Evolutionary conservation across 2,888 invertebrate genomes (phyloP).

Genomic region (Tortrix viridana): DNA sequence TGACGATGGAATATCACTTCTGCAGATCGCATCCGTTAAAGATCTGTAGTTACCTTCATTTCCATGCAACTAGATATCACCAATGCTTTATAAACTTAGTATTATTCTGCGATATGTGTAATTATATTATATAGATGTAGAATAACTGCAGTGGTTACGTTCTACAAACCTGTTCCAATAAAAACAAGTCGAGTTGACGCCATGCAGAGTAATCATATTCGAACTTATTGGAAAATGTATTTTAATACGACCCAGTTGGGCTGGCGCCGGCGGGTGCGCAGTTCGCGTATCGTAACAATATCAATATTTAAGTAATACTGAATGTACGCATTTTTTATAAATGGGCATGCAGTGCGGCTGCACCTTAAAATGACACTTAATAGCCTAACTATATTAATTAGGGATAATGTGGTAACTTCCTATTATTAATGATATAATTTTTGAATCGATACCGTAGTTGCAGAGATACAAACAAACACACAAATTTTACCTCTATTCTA

Average conservation of each 20-base stretch:
- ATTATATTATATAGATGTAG: constrained; percentile 35
- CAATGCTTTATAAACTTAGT: constrained; percentile 20
- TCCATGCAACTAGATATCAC: constrained; percentile 10
- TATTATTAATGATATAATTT: too few relatives aligned
- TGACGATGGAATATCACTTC: too few relatives aligned
- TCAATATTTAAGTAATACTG: constrained; percentile 1
- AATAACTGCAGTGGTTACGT: constrained; percentile 36
- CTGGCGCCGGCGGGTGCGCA: neutral
- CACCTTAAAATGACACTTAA: too few relatives aligned
- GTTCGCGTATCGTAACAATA: neutral
- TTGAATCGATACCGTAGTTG: too few relatives aligned
- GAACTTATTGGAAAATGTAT: constrained; percentile 14
- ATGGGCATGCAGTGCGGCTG: too few relatives aligned
- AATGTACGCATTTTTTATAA: too few relatives aligned
- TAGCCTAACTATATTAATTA: too few relatives aligned
- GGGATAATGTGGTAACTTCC: too few relatives aligned
- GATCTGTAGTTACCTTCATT: constrained; percentile 2
- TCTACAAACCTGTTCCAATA: constrained; percentile 31
- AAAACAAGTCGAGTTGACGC: constrained; percentile 29
- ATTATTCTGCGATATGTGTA: constrained; percentile 27
- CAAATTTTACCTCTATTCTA: too few relatives aligned
- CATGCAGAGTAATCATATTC: constrained; percentile 23
- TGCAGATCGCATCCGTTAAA: too few relatives aligned
- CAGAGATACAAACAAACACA: too few relatives aligned
- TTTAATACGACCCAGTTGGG: neutral